Conservation (phyloP, 2,797 vertebrate species). For the Spondyliosoma cantharus region DNA sequence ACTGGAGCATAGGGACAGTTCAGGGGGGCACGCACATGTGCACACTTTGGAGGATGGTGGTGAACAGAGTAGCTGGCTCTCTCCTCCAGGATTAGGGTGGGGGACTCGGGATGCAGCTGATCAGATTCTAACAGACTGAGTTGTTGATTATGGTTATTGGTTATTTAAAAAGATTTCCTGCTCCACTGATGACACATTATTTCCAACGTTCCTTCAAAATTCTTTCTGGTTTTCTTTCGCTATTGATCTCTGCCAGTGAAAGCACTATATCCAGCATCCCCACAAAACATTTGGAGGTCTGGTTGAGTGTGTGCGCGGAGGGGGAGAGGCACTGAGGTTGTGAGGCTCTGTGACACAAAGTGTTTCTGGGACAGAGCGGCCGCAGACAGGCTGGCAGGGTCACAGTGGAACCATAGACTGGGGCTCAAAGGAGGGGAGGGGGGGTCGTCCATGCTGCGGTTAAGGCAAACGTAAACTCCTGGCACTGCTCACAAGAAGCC, state of each 20-base stretch:
- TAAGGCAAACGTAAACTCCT: slow-evolving; percentile 79
- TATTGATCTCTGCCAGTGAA: slow-evolving; percentile 26
- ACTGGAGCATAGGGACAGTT: slow-evolving; percentile 39
- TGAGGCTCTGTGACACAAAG: slow-evolving; percentile 54
- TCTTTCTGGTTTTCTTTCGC: slow-evolving; percentile 15
- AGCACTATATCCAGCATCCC: slow-evolving; percentile 18
- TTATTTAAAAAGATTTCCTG: slow-evolving; percentile 15
- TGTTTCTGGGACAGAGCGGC: slow-evolving; percentile 49
- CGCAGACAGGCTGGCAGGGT: slow-evolving; percentile 51
- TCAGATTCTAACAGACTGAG: slow-evolving; percentile 13
- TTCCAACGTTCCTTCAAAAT: slow-evolving; percentile 16
- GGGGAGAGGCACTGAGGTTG: slow-evolving; percentile 74
- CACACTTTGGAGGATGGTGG: slow-evolving; percentile 21
- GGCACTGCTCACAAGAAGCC: slow-evolving; percentile 57
- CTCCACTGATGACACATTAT: slow-evolving; percentile 33
- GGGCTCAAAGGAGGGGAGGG: slow-evolving; percentile 13
- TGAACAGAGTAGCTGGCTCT: slow-evolving; percentile 23
- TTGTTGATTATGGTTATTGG: slow-evolving; percentile 16
- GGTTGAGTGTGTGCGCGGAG: slow-evolving; percentile 22
- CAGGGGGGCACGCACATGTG: not conserved
- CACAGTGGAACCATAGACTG: slow-evolving; percentile 62
- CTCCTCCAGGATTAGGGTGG: slow-evolving; percentile 37
- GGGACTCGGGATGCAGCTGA: slow-evolving; percentile 11
- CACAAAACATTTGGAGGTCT: slow-evolving; percentile 31
- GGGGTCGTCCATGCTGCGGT: slow-evolving; percentile 68